A percentile compares a stretch with the other conserved stretches of the same genome.
Conservation (phyloP, 1,140 invertebrate genomes). For the Dendroctonus ponderosae region DNA sequence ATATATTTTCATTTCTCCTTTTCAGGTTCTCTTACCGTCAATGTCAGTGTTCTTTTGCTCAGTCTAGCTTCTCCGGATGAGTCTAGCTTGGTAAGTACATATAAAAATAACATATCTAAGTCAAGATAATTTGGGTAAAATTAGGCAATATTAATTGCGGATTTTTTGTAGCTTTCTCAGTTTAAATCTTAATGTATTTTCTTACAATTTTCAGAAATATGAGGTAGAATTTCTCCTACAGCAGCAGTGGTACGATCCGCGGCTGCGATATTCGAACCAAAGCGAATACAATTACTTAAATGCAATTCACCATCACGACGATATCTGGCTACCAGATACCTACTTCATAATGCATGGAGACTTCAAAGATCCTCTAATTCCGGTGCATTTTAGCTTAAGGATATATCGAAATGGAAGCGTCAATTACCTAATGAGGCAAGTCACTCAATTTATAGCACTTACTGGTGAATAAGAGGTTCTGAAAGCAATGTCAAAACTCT, state of each 20-base stretch:
- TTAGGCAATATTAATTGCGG: too few species aligned
- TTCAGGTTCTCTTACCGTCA: conserved; percentile 85
- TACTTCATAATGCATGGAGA: conserved; percentile 95
- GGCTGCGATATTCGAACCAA: conserved; percentile 80
- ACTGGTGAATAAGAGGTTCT: background rate
- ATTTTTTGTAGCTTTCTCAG: too few species aligned
- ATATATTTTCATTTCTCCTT: conserved; percentile 45
- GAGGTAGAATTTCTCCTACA: conserved; percentile 90
- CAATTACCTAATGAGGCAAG: conserved; percentile 85
- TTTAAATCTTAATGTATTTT: background rate
- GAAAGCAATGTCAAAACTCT: background rate
- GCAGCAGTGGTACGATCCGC: conserved; percentile 87
- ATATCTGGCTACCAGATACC: conserved; percentile 89
- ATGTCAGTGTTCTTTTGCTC: conserved; percentile 88
- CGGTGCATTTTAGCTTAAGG: conserved; percentile 84
- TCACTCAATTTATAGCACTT: background rate
- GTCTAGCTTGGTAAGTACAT: conserved; percentile 81
- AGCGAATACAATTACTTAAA: conserved; percentile 83
- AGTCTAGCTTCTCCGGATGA: conserved; percentile 92
- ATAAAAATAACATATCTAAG: background rate
- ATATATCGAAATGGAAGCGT: conserved; percentile 90
- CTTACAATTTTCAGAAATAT: conserved; percentile 72
- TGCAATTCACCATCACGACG: conserved; percentile 84
- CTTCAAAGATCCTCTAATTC: conserved; percentile 88
- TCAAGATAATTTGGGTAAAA: too few species aligned